Conservation (phyloP, 2,888 invertebrate genomes). For the Aporophyla lueneburgensis region DNA sequence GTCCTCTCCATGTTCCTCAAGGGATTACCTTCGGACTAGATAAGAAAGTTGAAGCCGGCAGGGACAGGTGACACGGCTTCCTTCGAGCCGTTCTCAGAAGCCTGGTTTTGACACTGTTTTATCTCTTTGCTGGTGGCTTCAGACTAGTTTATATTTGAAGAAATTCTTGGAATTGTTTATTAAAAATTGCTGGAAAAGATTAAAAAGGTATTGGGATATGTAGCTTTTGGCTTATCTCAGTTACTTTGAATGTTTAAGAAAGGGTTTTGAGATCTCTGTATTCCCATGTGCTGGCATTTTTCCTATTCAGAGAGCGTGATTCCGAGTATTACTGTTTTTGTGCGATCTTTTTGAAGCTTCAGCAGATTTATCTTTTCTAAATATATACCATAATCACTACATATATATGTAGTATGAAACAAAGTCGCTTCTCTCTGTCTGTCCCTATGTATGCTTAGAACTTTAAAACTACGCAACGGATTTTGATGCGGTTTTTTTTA, state of each 20-base stretch:
- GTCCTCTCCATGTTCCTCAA: constrained; percentile 30
- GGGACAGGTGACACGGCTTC: constrained; percentile 46
- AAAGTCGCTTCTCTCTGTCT: too few species aligned
- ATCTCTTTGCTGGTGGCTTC: constrained; percentile 24
- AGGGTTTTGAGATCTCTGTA: background rate
- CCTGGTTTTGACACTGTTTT: constrained; percentile 37
- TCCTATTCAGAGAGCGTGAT: background rate
- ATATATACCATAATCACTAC: background rate
- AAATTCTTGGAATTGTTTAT: constrained; percentile 22
- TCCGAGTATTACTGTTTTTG: background rate
- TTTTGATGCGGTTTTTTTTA: too few species aligned
- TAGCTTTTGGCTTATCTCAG: background rate
- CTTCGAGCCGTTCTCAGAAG: constrained; percentile 13
- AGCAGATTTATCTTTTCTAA: background rate
- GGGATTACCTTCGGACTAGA: constrained; percentile 48
- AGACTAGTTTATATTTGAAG: constrained; percentile 3
- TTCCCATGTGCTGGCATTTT: background rate
- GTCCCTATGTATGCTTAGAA: too few species aligned
- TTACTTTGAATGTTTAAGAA: background rate
- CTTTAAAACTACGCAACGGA: too few species aligned
- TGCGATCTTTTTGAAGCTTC: background rate
- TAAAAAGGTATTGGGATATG: background rate
- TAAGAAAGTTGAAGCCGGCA: constrained; percentile 44
- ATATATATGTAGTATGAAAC: too few species aligned
- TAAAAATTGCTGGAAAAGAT: background rate